A percentile compares a stretch with the other conserved stretches of the same genome.
phyloP scores from a whole-genome alignment of 2,888 invertebrate genomes.

The Orthosia gracilis region DNA sequence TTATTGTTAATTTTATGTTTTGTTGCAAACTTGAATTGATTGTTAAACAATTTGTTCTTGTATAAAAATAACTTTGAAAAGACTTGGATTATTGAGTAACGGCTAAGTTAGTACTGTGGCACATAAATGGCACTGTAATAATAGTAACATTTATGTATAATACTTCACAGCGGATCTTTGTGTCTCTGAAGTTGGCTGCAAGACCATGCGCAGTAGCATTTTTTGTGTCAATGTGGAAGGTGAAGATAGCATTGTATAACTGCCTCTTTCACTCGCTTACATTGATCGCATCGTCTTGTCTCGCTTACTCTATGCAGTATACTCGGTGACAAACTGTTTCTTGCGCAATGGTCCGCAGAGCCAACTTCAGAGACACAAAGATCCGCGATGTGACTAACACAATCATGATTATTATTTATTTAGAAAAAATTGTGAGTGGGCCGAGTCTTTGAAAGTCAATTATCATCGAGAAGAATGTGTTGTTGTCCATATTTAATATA shows the following conservation, averaged over 20 bases:
- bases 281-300: too few species aligned
- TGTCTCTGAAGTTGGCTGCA: too few species aligned
- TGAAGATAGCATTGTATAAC: too few species aligned
- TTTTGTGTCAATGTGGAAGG: too few species aligned
- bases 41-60: conserved; percentile 10
- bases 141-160: neutral
- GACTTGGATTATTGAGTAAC: conserved; percentile 12
- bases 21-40: conserved; percentile 13
- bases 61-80: neutral
- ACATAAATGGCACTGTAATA: neutral
- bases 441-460: conserved; percentile 1
- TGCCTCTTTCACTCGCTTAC: too few species aligned
- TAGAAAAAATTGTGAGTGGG: neutral
- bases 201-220: too few species aligned
- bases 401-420: neutral
- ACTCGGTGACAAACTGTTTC: too few species aligned
- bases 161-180: too few species aligned
- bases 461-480: neutral
- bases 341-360: too few species aligned
- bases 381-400: too few species aligned
- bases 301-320: too few species aligned
- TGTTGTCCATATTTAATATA: neutral
- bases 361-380: too few species aligned
- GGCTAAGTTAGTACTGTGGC: neutral
- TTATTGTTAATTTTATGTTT: conserved; percentile 27